phyloP scores from a whole-genome alignment of 2,888 invertebrate genomes.

The Nineta flava region DNA sequence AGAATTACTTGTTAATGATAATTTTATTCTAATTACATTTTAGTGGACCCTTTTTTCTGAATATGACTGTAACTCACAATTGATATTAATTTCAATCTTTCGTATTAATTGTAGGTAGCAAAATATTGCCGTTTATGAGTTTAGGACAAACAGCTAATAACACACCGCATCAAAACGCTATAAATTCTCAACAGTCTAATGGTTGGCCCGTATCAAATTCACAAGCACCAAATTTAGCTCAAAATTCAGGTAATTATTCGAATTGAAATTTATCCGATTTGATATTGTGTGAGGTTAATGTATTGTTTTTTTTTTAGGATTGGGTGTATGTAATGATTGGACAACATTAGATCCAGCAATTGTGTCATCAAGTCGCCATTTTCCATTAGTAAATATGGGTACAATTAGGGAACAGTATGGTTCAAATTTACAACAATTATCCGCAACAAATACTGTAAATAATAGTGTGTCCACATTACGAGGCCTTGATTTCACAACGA shows the following conservation, averaged over 20 bases:
- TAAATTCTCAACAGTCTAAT: slow-evolving; percentile 11
- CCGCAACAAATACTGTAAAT: slow-evolving; percentile 25
- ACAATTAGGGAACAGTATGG: slow-evolving; percentile 24
- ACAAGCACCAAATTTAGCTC: slow-evolving; percentile 19
- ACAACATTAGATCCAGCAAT: slow-evolving; percentile 89
- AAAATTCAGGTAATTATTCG: slow-evolving; percentile 23
- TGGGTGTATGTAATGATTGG: slow-evolving; percentile 60
- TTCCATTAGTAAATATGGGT: slow-evolving; percentile 25
- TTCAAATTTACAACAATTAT: slow-evolving; percentile 20
- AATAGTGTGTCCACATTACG: slow-evolving; percentile 16
- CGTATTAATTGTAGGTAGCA: slow-evolving; percentile 30
- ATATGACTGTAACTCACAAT: too few species aligned
- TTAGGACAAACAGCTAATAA: slow-evolving; percentile 11
- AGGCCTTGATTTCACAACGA: slow-evolving; percentile 10
- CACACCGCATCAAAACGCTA: slow-evolving; percentile 1
- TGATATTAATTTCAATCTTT: too few species aligned
- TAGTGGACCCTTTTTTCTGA: too few species aligned
- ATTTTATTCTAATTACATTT: too few species aligned
- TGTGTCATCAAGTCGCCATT: slow-evolving; percentile 53
- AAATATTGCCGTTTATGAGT: slow-evolving; percentile 35
- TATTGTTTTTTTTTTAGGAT: slow-evolving; percentile 22
- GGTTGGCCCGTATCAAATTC: slow-evolving; percentile 14
- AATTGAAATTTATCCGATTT: slow-evolving; percentile 4
- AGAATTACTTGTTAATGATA: too few species aligned
- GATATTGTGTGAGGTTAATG: slow-evolving; percentile 5